Evolutionary conservation across 2,888 invertebrate genomes (phyloP), one percentile per base, ranked within the genome.

Genomic region (Glaucopsyche alexis): DNA sequence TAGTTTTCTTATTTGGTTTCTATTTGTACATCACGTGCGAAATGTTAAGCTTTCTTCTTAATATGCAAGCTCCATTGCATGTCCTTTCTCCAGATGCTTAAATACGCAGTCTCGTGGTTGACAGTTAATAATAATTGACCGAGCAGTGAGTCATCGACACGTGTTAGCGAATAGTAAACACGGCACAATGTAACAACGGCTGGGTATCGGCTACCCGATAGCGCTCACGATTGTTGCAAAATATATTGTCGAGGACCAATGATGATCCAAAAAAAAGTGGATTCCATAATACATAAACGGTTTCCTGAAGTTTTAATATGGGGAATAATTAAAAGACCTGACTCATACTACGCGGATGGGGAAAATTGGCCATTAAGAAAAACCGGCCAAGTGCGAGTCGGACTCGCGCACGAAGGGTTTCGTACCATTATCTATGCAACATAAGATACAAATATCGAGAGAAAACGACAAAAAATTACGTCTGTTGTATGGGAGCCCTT

Each of bases 141-240:
- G 13, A 13, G 11, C 29, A 60, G 55, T 60, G 55, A 60, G 29
- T 60, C 55, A 60, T 29, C 19, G 55, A 60, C 55, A 60, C 55
- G 55, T 60, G 29, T 60, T 6, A 16, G 52, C 16, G 29, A 29
- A 13, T 60, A 29, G 55, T 60, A 60, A 60, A 60, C 55, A 60
- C 55, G 29, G 29, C 55, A 60, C 55, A 60, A 29, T 60, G 55
- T 60, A 55, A 29, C 4, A n/a, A 55, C 55, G 9, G 8, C 55
- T 55, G 19, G 55, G 19, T 8, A 8, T 0, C 16, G 52, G 19
- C 9, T 55, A 19, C 19, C 19, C 19, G 19, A 55, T 52, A 16
- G 52, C 5, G 19, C 19, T 52, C 52, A 52, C 52, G 19, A 55
- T 19, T 55, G 9, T 19, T 11, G n/a, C 50, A 11, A 19, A 29